These are phyloP conservation scores for Ageneiosus marmoratus DNA, from an alignment of 2,113 vertebrate genomes.

Conservation along the genomic window DNA sequence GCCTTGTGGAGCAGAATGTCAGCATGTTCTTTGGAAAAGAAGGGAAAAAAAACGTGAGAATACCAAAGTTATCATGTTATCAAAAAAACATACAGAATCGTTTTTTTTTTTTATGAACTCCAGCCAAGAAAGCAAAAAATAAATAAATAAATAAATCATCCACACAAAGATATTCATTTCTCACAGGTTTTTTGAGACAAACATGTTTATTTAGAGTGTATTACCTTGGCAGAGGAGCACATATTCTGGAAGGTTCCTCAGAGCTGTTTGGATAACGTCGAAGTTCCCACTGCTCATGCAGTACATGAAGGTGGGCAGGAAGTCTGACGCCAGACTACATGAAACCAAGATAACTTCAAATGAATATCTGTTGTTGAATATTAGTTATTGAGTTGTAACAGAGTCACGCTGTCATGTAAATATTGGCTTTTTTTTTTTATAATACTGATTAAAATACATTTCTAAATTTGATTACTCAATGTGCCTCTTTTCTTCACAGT, in stretches of 20 bases:
- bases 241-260: conserved; percentile 93
- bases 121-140: neutral
- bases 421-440: neutral
- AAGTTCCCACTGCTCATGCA: conserved; percentile 93
- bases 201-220: neutral
- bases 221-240: conserved; percentile 94
- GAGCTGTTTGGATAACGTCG: conserved; percentile 92
- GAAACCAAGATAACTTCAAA: neutral
- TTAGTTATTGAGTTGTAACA: neutral
- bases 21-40: conserved; percentile 81
- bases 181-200: neutral
- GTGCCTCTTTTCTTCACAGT: neutral
- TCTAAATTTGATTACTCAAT: neutral
- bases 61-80: neutral
- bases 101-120: neutral
- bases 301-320: conserved; percentile 96
- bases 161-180: neutral
- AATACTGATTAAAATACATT: neutral
- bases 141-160: too few species aligned
- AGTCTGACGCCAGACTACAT: conserved; percentile 86
- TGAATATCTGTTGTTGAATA: neutral
- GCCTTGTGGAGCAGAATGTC: conserved; percentile 91
- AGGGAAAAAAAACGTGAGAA: neutral
- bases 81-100: neutral
- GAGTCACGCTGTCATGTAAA: neutral